Evolutionary conservation across 1,140 invertebrate genomes (phyloP).

Genomic region (Drosophila sproati): DNA sequence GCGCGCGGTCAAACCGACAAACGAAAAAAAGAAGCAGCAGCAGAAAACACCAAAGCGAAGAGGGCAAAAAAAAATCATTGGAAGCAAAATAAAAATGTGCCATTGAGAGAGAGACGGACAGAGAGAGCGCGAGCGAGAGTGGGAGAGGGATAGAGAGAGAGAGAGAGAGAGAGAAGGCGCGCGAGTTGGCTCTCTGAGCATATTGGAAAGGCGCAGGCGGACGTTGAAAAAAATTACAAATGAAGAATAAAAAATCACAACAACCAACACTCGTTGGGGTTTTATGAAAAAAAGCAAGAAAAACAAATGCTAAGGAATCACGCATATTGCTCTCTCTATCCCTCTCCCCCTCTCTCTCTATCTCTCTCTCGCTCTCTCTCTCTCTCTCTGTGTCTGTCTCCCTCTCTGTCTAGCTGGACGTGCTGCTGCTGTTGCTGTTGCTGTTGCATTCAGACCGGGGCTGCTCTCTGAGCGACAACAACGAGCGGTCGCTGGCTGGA

Average conservation of each 20-base stretch:
- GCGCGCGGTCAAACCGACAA: slow-evolving; percentile 61
- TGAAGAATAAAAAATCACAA: slow-evolving; percentile 48
- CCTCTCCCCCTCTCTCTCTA: slow-evolving; percentile 1
- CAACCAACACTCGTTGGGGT: slow-evolving; percentile 34
- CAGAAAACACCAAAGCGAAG: slow-evolving; percentile 27
- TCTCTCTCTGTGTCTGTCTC: slow-evolving; percentile 6
- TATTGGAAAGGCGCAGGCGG: slow-evolving; percentile 63
- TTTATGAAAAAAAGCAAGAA: slow-evolving; percentile 32
- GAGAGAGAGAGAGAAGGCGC: slow-evolving; percentile 22
- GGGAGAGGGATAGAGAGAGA: slow-evolving; percentile 1
- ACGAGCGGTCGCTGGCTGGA: slow-evolving; percentile 64
- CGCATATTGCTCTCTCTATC: slow-evolving; percentile 16
- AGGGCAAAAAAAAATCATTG: slow-evolving; percentile 42
- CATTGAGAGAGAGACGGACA: slow-evolving; percentile 4
- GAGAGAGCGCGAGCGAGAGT: slow-evolving; percentile 25
- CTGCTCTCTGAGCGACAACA: not conserved
- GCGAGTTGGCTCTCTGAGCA: slow-evolving; percentile 44
- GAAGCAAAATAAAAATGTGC: slow-evolving; percentile 58
- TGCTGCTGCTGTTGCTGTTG: too few species aligned
- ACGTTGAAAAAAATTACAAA: slow-evolving; percentile 35
- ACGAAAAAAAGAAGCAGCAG: slow-evolving; percentile 21
- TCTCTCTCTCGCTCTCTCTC: not conserved
- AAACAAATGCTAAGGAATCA: slow-evolving; percentile 38
- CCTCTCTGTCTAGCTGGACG: not conserved
- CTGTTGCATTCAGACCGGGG: too few species aligned